Evolutionary conservation across 1,140 invertebrate genomes (phyloP).

Genomic region (Pogonognathellus flavescens): DNA sequence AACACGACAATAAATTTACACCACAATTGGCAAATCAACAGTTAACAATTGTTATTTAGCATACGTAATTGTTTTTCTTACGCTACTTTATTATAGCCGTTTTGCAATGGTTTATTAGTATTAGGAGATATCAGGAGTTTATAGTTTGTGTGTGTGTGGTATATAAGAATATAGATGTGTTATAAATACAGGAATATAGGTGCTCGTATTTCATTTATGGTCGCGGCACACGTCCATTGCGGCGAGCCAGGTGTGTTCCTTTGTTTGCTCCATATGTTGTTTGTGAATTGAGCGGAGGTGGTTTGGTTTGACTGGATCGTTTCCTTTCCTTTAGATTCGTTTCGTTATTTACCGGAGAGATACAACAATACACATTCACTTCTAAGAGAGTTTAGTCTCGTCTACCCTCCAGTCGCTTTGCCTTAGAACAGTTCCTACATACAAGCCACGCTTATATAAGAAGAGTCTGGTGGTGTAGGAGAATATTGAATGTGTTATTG

Average conservation of each 20-base stretch:
- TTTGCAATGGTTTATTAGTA: not conserved
- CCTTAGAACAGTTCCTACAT: no score
- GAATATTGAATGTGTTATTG: not conserved
- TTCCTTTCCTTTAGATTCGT: constrained; percentile 5
- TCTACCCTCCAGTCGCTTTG: not conserved
- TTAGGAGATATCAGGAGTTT: constrained; percentile 2
- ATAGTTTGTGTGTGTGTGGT: not conserved
- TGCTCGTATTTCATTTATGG: constrained; percentile 57
- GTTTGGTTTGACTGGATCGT: not conserved
- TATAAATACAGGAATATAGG: constrained; percentile 1
- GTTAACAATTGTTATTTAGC: no score
- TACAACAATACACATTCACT: not conserved
- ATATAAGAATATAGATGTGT: not conserved
- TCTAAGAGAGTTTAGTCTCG: not conserved
- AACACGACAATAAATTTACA: no score
- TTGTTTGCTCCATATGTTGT: constrained; percentile 47
- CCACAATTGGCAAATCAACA: no score
- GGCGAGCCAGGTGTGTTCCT: constrained; percentile 53
- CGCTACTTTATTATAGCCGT: no score
- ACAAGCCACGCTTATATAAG: no score
- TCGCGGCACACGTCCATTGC: constrained; percentile 53
- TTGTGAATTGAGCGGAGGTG: constrained; percentile 47
- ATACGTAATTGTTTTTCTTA: no score
- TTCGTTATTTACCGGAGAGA: not conserved
- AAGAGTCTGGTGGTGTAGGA: not conserved